A percentile compares a stretch with the other conserved stretches of the same genome.
Conservation (phyloP, 2,797 vertebrate genomes). For the Premnoplex brunnescens region DNA sequence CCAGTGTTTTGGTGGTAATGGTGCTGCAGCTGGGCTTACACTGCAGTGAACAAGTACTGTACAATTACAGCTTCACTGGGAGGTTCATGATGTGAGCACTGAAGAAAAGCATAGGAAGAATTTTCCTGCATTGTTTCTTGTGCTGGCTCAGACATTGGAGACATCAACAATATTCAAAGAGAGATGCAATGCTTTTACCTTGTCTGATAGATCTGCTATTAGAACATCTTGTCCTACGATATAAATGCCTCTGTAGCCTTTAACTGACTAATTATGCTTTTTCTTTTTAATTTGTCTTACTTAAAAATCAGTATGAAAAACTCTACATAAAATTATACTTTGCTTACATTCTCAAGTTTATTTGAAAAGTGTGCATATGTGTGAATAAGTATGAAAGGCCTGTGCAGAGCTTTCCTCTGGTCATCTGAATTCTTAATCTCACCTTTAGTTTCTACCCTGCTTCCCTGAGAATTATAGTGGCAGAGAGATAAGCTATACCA, state of each 20-base stretch:
- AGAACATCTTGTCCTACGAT: neutral
- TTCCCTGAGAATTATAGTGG: neutral
- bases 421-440: neutral
- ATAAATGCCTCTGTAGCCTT: neutral
- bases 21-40: neutral
- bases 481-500: neutral
- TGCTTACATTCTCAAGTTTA: neutral
- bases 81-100: neutral
- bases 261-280: neutral
- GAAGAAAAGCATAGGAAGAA: neutral
- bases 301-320: neutral
- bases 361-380: accelerated
- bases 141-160: accelerated
- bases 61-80: neutral
- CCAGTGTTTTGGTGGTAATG: neutral
- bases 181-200: neutral
- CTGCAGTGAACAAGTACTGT: neutral
- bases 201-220: neutral
- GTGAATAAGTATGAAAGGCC: neutral
- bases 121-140: neutral
- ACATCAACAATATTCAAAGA: neutral
- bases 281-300: neutral
- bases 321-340: neutral
- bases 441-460: neutral
- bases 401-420: neutral